Evolutionary conservation across 64 coral and sea anemone genomes (phyloP).

Genomic region (Platygyra sinensis): DNA sequence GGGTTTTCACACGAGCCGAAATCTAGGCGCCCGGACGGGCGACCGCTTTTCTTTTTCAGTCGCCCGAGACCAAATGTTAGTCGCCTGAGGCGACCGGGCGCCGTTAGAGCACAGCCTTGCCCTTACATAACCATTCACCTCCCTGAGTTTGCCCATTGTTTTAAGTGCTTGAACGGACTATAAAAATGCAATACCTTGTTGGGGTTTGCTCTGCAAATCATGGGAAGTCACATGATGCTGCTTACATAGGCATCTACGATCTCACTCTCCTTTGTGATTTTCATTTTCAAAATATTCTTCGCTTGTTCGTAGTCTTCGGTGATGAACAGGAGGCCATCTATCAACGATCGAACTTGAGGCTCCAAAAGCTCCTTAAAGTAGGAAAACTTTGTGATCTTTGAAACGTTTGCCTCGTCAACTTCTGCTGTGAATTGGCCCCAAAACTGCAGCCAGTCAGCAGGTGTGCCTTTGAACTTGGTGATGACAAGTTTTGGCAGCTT

Average conservation of each 20-base stretch:
- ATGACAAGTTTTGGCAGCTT: neutral
- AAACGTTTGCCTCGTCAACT: conserved; percentile 43
- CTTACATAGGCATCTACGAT: conserved; percentile 39
- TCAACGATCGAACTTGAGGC: conserved; percentile 13
- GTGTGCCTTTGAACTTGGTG: neutral
- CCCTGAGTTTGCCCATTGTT: too few species aligned
- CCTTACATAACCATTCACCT: conserved; percentile 59
- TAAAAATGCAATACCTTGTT: conserved; percentile 14
- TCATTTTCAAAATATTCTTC: conserved; percentile 26
- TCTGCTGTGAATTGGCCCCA: conserved; percentile 42
- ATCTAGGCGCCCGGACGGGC: too few species aligned
- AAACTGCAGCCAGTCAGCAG: neutral
- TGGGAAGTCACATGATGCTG: conserved; percentile 5
- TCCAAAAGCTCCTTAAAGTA: conserved; percentile 43
- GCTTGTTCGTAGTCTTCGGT: conserved; percentile 45
- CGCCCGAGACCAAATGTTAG: too few species aligned
- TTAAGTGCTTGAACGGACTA: too few species aligned
- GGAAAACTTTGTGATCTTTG: conserved; percentile 56
- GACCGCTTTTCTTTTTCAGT: too few species aligned
- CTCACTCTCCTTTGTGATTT: conserved; percentile 29
- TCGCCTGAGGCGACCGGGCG: too few species aligned
- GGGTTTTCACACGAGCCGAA: too few species aligned
- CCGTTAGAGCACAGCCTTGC: too few species aligned
- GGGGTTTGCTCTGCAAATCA: neutral
- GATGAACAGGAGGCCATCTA: conserved; percentile 51